These are phyloP conservation scores for Bolborhynchus lineola DNA, from an alignment of 2,113 vertebrate species.

Conservation along the genomic window DNA sequence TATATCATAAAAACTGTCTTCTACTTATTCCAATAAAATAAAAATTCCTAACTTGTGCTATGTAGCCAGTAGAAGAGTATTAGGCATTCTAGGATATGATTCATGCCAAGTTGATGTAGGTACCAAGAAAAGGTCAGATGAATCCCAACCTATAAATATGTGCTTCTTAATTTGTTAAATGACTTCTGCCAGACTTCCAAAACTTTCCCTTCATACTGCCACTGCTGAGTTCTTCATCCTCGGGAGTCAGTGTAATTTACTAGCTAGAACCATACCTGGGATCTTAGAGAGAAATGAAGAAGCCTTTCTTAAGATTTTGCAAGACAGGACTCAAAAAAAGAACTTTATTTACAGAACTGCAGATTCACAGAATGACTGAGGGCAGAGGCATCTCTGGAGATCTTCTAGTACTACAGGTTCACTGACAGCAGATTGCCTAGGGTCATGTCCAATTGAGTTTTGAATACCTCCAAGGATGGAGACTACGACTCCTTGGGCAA, in stretches of 20 bases:
- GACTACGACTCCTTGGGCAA: not conserved
- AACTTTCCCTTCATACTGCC: not conserved
- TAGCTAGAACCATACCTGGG: not conserved
- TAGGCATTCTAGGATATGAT: not conserved
- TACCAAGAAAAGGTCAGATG: not conserved
- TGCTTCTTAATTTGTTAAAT: not conserved
- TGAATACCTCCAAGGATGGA: not conserved
- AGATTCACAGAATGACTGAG: not conserved
- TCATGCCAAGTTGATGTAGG: not conserved
- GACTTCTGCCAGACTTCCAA: not conserved
- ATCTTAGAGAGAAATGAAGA: not conserved
- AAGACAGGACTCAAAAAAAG: not conserved
- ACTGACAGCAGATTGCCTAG: not conserved
- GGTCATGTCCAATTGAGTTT: not conserved
- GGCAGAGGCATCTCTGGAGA: not conserved
- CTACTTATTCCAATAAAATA: not conserved
- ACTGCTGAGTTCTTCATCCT: not conserved
- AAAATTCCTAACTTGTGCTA: fast-evolving
- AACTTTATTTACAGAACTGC: not conserved
- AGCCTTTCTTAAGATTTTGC: not conserved
- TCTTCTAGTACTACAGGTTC: not conserved
- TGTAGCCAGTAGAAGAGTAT: not conserved
- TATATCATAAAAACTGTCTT: not conserved
- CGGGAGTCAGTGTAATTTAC: not conserved
- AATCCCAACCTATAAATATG: not conserved